Conservation (phyloP, 1,140 invertebrate genomes). For the Cyclina sinensis region DNA sequence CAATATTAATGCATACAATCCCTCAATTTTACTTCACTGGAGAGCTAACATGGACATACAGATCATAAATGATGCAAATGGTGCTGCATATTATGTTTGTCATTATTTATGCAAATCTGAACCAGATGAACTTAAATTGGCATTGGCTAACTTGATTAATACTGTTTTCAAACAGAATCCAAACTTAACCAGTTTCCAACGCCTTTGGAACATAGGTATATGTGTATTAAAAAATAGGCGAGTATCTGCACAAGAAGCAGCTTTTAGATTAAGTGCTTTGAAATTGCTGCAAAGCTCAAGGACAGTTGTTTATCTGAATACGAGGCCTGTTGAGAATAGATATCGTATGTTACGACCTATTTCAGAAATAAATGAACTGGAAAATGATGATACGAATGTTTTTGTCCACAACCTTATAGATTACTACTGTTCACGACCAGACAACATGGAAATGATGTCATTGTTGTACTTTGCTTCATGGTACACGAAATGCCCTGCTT, state of each 20-base stretch:
- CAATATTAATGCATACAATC: slow-evolving; percentile 25
- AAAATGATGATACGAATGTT: not conserved
- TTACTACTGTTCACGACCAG: not conserved
- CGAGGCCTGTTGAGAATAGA: not conserved
- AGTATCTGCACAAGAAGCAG: slow-evolving; percentile 20
- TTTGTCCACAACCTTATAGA: slow-evolving; percentile 6
- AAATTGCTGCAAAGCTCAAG: not conserved
- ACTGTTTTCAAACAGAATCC: slow-evolving; percentile 37
- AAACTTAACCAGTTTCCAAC: not conserved
- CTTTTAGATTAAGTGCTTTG: not conserved
- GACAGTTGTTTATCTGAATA: not conserved
- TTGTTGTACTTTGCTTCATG: slow-evolving; percentile 19
- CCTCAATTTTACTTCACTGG: slow-evolving; percentile 7
- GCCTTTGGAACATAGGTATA: not conserved
- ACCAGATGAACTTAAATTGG: slow-evolving; percentile 9
- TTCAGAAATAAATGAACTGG: slow-evolving; percentile 17
- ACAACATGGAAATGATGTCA: not conserved
- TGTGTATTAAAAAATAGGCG: slow-evolving; percentile 38
- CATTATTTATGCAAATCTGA: slow-evolving; percentile 41
- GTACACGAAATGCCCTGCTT: not conserved
- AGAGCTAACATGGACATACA: too few species aligned
- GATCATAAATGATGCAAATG: slow-evolving; percentile 32
- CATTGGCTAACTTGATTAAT: not conserved
- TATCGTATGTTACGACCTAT: slow-evolving; percentile 7
- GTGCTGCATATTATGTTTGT: slow-evolving; percentile 50